Evolutionary conservation across 2,113 vertebrate species (phyloP), one percentile per base, ranked within the genome.

Genomic region (Callochromis pleurospilus): DNA sequence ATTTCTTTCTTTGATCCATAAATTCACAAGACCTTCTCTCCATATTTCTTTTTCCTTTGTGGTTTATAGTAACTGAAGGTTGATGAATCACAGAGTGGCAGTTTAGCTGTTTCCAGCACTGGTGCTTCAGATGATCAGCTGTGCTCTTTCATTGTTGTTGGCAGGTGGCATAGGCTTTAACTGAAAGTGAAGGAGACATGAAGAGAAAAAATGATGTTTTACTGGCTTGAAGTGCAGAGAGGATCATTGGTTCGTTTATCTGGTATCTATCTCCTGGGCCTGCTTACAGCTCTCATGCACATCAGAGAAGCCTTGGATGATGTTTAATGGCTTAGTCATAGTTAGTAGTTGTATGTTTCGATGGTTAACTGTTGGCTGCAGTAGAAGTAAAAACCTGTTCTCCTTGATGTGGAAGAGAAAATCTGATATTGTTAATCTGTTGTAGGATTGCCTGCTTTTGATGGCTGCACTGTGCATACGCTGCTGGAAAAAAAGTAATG

Each of bases 161-260:
- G 81, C 88, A 84, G 80, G 58, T 24, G 2, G 15, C 38, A 55
- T 11, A 6, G 6, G 62, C 53, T 54, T 85, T 55, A 38, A 58
- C 62, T 17, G 45, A 79, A 85, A 81, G 36, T 10, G 58, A 19
- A 54, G 80, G 38, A 51, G 84, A 88, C 53, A 54, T 36, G 26
- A 17, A 65, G 77, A 51, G 75, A 47, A 75, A 42, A 31, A 60
- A 33, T 53, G 55, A 86, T 4, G 11, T 62, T 89, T 87, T 21
- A 68, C 77, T 85, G 51, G 60, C 51, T 87, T 62, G 31, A 80
- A 86, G 83, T 87, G 79, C 79, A 94, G 70, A 80, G 19, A 83
- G 33, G 83, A 86, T 86, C 31, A 88, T 81, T 81, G 84, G 7
- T 82, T 84, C 51, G 80, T 89, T 88, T 80, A 88, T 83, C 40